Percentiles rank a stretch among this genome's conserved stretches.
phyloP scores from a whole-genome alignment of 2,888 invertebrate genomes.

The Eupeodes luniger region DNA sequence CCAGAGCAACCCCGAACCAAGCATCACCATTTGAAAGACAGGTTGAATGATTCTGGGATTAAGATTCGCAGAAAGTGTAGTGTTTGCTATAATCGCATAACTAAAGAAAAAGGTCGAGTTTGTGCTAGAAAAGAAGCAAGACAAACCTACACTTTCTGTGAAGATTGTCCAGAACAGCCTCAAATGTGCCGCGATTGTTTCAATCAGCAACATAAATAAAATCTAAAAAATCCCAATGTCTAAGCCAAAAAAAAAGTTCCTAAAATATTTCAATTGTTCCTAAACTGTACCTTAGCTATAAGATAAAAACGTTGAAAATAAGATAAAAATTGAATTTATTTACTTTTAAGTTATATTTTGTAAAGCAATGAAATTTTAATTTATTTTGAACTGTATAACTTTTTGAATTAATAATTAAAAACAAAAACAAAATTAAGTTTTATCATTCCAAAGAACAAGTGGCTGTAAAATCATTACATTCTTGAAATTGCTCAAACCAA shows the following conservation, averaged over 20 bases:
- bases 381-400: not conserved
- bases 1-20: too few species aligned
- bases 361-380: not conserved
- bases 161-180: conserved; percentile 26
- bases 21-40: conserved; percentile 10
- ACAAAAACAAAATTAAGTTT: too few species aligned
- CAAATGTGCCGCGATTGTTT: conserved; percentile 24
- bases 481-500: conserved; percentile 1
- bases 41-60: conserved; percentile 30
- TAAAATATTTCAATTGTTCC: conserved; percentile 6
- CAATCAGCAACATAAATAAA: conserved; percentile 19
- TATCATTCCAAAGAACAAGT: not conserved
- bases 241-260: not conserved
- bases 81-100: conserved; percentile 5
- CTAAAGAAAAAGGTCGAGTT: conserved; percentile 81
- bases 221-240: not conserved
- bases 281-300: too few species aligned
- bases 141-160: not conserved
- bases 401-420: not conserved
- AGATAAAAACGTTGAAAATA: too few species aligned
- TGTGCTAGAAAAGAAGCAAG: conserved; percentile 74
- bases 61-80: conserved; percentile 25
- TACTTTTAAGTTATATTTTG: not conserved
- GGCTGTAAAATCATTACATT: not conserved
- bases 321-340: not conserved